Evolutionary conservation across 2,888 invertebrate species (phyloP), one percentile per base, ranked within the genome.

Genomic region (Zhuqinia jingwanae): DNA sequence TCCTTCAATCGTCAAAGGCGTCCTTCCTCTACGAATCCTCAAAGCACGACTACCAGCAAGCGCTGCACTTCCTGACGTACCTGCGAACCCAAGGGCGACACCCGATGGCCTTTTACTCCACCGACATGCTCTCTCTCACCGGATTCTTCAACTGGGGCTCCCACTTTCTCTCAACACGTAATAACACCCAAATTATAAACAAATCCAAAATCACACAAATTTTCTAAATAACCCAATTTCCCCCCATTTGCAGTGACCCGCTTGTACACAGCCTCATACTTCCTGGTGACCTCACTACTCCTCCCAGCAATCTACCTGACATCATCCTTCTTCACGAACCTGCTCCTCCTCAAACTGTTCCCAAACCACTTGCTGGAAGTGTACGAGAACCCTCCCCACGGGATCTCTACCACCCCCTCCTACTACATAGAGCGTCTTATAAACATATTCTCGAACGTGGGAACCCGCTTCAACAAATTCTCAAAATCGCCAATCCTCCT

Each of bases 51-150:
- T 65, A 45, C 20, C 50, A 68, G 15, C 36, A 65, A n/a, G 17
- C 68, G 8, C 42, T 58, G 27, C 81, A 81, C 70, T 81, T 81
- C 27, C 56, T 81, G 0, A n/a, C 42, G 22, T 81, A 47, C n/a
- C 27, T 81, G 25, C 58, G 27, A 17, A 22, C 56, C 42, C 27
- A 47, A 60, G 20, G 81, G 81, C 0, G 13, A 45, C 53, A 45
- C 27, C 81, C 81, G 13, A 70, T 81, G 58, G 22, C 8, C 30
- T 17, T 81, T 0, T 65, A 42, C 45, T 15, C 73, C 0, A 17
- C 22, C n/a, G 73, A 42, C 20, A 42, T 81, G 70, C 47, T 81
- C 0, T 56, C 70, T 1, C n/a, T 53, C 20, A 22, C 13, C 15
- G 56, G 73, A 8, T 2, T 42, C 0, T 11, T 63, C 42, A 70